These are phyloP conservation scores for Botia almorhae DNA, from an alignment of 2,797 vertebrate species.

Conservation along the genomic window DNA sequence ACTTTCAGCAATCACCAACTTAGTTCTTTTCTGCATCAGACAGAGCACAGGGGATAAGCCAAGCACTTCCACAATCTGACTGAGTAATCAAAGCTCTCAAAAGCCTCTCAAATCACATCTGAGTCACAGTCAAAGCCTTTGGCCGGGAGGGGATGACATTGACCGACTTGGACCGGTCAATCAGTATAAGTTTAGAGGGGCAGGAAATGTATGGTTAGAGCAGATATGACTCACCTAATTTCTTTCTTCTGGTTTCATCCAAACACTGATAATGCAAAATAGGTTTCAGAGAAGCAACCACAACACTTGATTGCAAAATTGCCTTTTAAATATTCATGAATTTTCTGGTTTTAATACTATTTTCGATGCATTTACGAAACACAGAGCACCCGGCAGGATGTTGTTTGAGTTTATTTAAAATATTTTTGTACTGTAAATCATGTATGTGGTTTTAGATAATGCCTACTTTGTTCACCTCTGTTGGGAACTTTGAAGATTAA, in stretches of 20 bases:
- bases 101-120: slow-evolving; percentile 31
- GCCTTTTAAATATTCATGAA: slow-evolving; percentile 33
- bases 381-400: background rate
- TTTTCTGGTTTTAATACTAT: slow-evolving; percentile 1
- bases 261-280: background rate
- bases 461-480: slow-evolving; percentile 4
- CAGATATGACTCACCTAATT: slow-evolving; percentile 8
- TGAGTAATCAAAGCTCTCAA: slow-evolving; percentile 32
- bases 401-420: background rate
- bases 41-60: background rate
- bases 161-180: background rate
- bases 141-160: slow-evolving; percentile 11
- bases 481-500: slow-evolving; percentile 12
- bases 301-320: slow-evolving; percentile 21
- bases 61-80: slow-evolving; percentile 24
- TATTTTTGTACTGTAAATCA: background rate
- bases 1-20: slow-evolving; percentile 2
- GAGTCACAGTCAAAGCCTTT: slow-evolving; percentile 3
- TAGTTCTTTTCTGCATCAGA: background rate
- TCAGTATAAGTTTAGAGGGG: slow-evolving; percentile 6
- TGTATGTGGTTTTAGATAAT: slow-evolving; percentile 19
- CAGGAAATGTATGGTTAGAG: background rate
- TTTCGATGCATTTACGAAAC: background rate
- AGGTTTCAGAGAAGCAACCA: slow-evolving; percentile 5
- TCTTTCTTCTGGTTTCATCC: background rate